These are phyloP conservation scores for Himalopsyche tibetana DNA, from an alignment of 2,888 invertebrate species.

Conservation along the genomic window DNA sequence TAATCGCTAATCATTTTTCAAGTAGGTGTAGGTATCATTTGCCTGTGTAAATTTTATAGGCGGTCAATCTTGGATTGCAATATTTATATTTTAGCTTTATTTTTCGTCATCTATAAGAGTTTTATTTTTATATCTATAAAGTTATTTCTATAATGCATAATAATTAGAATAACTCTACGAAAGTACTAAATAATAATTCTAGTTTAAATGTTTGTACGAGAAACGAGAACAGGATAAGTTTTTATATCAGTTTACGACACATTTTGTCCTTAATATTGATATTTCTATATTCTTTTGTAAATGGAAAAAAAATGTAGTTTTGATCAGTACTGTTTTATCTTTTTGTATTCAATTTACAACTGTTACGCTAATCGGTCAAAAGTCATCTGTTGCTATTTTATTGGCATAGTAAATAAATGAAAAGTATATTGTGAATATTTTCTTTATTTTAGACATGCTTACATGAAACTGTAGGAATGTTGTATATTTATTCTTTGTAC, in stretches of 20 bases:
- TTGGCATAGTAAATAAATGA: no score
- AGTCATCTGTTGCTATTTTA: no score
- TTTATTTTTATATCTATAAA: conserved; percentile 42
- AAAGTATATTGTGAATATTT: conserved; percentile 27
- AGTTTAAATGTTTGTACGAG: conserved; percentile 38
- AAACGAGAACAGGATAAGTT: conserved; percentile 27
- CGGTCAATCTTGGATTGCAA: background rate
- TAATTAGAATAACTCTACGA: conserved; percentile 28
- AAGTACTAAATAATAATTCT: conserved; percentile 39
- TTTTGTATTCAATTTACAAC: conserved; percentile 1
- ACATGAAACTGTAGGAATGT: conserved; percentile 1
- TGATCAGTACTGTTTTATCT: background rate
- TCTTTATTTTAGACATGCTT: conserved; percentile 39
- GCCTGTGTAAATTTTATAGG: conserved; percentile 28
- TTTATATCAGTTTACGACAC: conserved; percentile 37
- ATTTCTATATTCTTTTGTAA: background rate
- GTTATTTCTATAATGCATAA: conserved; percentile 38
- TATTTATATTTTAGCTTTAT: conserved; percentile 37
- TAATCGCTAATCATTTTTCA: background rate
- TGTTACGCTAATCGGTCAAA: no score
- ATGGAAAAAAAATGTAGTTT: background rate
- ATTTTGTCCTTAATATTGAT: background rate
- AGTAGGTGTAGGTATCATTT: conserved; percentile 16
- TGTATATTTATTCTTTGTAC: conserved; percentile 17
- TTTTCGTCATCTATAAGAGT: conserved; percentile 35